Base-by-base conservation (phyloP, 2,113 vertebrate genomes). In the Hucho hucho region DNA sequence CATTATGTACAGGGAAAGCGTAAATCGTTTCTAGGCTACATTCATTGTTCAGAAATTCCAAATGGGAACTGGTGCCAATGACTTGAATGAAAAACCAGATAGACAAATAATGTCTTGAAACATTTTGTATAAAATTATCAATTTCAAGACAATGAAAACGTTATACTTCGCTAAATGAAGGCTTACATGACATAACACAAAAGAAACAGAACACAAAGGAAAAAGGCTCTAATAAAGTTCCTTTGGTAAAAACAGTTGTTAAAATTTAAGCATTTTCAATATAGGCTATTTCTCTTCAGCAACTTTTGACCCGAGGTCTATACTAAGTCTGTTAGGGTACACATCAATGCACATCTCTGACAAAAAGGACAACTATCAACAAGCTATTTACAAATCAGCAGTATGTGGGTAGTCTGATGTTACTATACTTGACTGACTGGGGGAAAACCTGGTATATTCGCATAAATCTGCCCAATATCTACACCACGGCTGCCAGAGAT, bases 361-460 rank as follows among this genome's bases (percentile, higher is more conserved):
- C 87, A 80, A 84, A 86, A 88, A 75, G 80, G 83, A 85, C 75
- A 81, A 86, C 65, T 93, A 90, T 91, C 80, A 91, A 92, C 88
- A 91, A 75, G 70, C 81, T 92, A 93, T 93, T 92, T 93, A 93
- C 90, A 94, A 25, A 20, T 67, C 28, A 18, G 16, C 65, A 72
- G 58, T 69, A 80, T 84, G 82, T 81, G 80, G 79, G 83, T 78
- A 76, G 76, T 84, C 83, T 83, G 88, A 83, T 89, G 81, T 87
- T 87, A 84, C 28, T 82, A 75, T 70, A 78, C 76, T 86, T 24
- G 37, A 87, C 74, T 79, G 81, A 81, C 75, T 82, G 16, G 49
- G 47, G 47, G 12, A 53, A 53, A 18, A 53, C 16, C 49, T 53
- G 70, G 75, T 79, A 70, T 70, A 81, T 73, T 88, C 85, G 80